A percentile compares a stretch with the other conserved stretches of the same genome.
phyloP scores from a whole-genome alignment of 2,113 vertebrate genomes.

The Cephalopterus ornatus region DNA sequence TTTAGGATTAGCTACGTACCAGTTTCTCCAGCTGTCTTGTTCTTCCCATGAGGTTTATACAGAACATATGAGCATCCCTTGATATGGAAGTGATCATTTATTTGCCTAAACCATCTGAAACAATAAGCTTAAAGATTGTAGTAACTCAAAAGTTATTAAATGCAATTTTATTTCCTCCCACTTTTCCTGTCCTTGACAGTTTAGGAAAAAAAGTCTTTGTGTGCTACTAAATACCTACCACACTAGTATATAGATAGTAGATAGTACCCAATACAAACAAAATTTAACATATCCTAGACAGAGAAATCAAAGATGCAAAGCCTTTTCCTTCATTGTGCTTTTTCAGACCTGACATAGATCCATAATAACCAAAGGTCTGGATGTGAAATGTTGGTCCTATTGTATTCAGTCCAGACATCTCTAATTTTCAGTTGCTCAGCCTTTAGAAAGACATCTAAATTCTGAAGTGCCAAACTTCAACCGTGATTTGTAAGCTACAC shows the following conservation, averaged over 20 bases:
- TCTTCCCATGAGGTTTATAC: conserved; percentile 97
- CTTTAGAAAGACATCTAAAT: neutral
- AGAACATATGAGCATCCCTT: conserved; percentile 95
- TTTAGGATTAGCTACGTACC: conserved; percentile 73
- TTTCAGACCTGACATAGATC: neutral
- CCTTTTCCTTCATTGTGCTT: neutral
- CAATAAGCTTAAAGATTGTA: conserved; percentile 44
- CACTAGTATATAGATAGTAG: neutral
- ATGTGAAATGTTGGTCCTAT: neutral
- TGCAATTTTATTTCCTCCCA: neutral
- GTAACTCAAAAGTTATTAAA: conserved; percentile 4
- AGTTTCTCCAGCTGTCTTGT: conserved; percentile 97
- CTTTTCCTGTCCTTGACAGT: neutral
- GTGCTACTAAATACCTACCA: neutral
- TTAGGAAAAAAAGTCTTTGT: neutral
- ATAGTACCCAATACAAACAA: neutral
- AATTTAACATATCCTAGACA: neutral
- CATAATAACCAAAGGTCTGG: neutral
- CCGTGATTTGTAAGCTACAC: neutral
- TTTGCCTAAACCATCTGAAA: conserved; percentile 96
- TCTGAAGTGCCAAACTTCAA: neutral
- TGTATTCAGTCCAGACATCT: neutral
- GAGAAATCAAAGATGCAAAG: neutral
- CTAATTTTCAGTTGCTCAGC: neutral
- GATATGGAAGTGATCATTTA: conserved; percentile 94